phyloP scores from a whole-genome alignment of 2,888 invertebrate species.

The Shargacucullia verbasci region DNA sequence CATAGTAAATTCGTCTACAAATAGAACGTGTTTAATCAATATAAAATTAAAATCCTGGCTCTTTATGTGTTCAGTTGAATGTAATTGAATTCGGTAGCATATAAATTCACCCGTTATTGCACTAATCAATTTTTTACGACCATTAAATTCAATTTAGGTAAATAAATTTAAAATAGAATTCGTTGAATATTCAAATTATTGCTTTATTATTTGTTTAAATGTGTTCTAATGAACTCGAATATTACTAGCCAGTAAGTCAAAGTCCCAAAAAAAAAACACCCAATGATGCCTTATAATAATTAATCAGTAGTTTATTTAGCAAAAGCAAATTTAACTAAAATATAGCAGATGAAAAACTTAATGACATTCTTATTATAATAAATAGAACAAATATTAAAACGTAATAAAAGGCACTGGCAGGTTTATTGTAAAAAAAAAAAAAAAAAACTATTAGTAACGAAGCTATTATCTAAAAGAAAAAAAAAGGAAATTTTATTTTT shows the following conservation, averaged over 20 bases:
- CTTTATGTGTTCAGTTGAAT: slow-evolving; percentile 37
- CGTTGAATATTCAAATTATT: slow-evolving; percentile 35
- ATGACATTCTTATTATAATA: too few species aligned
- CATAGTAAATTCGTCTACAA: slow-evolving; percentile 22
- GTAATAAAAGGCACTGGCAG: too few species aligned
- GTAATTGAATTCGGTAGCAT: slow-evolving; percentile 43
- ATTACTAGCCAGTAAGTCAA: neutral
- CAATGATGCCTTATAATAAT: too few species aligned
- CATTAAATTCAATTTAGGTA: slow-evolving; percentile 46
- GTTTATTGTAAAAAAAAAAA: too few species aligned
- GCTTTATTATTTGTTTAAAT: slow-evolving; percentile 46
- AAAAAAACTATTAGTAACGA: too few species aligned
- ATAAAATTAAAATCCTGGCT: slow-evolving; percentile 21
- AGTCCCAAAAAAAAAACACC: neutral
- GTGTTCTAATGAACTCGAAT: slow-evolving; percentile 28
- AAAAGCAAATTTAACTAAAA: too few species aligned
- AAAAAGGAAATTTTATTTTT: too few species aligned
- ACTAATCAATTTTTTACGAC: slow-evolving; percentile 38
- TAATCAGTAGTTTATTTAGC: too few species aligned
- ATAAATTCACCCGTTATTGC: slow-evolving; percentile 37
- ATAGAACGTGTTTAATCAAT: slow-evolving; percentile 31
- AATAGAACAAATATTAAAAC: too few species aligned
- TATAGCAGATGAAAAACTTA: too few species aligned
- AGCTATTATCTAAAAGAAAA: too few species aligned
- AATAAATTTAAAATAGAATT: slow-evolving; percentile 30